Percentiles rank a stretch among this genome's conserved stretches.
phyloP scores from a whole-genome alignment of 2,113 vertebrate species.

The Muscicapa adusta region DNA sequence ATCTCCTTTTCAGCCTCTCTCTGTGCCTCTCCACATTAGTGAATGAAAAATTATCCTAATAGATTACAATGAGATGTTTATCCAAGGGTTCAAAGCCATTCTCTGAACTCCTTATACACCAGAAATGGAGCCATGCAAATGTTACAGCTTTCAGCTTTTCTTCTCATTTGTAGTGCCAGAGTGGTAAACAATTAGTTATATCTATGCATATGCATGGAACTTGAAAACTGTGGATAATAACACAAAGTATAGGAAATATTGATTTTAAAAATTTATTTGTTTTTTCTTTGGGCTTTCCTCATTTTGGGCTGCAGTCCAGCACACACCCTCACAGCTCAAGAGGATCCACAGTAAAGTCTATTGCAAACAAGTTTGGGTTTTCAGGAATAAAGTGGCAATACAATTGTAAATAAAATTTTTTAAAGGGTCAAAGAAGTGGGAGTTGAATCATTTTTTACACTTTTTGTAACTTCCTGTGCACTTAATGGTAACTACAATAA shows the following conservation, averaged over 20 bases:
- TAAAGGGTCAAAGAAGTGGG: not conserved
- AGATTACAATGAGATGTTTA: not conserved
- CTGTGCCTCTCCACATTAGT: not conserved
- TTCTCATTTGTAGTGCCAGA: not conserved
- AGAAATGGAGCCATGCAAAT: not conserved
- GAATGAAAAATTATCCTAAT: not conserved
- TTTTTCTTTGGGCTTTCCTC: not conserved
- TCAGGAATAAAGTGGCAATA: not conserved
- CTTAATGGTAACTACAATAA: not conserved
- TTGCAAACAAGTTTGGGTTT: not conserved
- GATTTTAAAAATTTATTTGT: not conserved
- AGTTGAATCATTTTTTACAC: not conserved
- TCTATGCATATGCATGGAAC: not conserved
- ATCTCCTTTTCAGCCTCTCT: not conserved
- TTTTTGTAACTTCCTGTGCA: not conserved
- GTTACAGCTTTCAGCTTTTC: not conserved
- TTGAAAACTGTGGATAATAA: not conserved
- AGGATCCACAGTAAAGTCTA: not conserved
- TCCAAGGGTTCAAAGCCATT: not conserved
- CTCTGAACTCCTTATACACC: not conserved
- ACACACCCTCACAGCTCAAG: not conserved
- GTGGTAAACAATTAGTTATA: not conserved
- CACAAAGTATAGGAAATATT: not conserved
- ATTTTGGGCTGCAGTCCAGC: not conserved
- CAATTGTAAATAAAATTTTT: not conserved